These are phyloP conservation scores for Alcedo atthis DNA, from an alignment of 2,797 vertebrate species.

Conservation along the genomic window DNA sequence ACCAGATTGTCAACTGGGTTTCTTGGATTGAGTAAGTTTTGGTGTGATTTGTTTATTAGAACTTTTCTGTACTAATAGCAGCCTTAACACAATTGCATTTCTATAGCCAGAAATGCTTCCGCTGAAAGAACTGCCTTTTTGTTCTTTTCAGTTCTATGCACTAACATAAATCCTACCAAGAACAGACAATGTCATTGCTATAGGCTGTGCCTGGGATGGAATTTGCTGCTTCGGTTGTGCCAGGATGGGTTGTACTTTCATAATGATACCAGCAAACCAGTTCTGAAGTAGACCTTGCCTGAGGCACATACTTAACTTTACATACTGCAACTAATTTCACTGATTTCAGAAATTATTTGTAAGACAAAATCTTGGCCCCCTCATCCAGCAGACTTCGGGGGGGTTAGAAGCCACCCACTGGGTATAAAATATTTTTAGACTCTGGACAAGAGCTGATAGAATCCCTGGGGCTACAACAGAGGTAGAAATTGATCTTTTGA, in stretches of 20 bases:
- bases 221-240: neutral
- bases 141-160: neutral
- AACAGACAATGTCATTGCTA: neutral
- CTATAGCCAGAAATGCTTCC: neutral
- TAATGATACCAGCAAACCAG: neutral
- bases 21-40: neutral
- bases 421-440: neutral
- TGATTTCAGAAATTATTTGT: conserved; percentile 32
- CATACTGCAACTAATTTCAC: conserved; percentile 3
- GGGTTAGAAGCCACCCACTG: neutral
- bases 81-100: neutral
- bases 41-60: neutral
- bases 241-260: neutral
- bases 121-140: neutral
- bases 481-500: conserved; percentile 9
- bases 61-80: neutral
- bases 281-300: conserved; percentile 32
- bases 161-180: neutral
- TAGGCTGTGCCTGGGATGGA: neutral
- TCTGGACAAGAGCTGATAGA: neutral
- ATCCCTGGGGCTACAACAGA: neutral
- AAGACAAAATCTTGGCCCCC: neutral
- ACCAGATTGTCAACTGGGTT: neutral
- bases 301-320: conserved; percentile 15
- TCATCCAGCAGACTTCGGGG: neutral